A percentile compares a stretch with the other conserved stretches of the same genome.
Evolutionary conservation across 2,113 vertebrate species (phyloP).

Genomic region (Rousettus leschenaultii): DNA sequence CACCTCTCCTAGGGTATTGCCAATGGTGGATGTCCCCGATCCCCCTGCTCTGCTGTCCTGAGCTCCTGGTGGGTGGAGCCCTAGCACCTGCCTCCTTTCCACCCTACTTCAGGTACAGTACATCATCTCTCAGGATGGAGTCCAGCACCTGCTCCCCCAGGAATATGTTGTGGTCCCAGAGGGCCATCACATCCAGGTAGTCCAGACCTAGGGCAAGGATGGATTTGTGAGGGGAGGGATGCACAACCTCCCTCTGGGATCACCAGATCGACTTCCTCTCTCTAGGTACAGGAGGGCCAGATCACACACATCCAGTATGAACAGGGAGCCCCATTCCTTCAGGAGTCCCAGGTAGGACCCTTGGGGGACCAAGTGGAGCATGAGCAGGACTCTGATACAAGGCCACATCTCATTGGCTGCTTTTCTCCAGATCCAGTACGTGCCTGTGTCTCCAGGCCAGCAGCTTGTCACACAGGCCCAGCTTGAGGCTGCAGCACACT

Average conservation of each 20-base stretch:
- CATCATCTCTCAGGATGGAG: slow-evolving; percentile 95
- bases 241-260: neutral
- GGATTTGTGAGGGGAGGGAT: fast-evolving
- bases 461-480: slow-evolving; percentile 92
- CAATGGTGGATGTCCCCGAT: neutral
- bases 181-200: slow-evolving; percentile 97
- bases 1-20: neutral
- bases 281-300: slow-evolving; percentile 94
- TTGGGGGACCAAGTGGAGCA: no score
- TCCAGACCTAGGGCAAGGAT: neutral
- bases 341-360: slow-evolving; percentile 89
- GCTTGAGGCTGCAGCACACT: slow-evolving; percentile 91
- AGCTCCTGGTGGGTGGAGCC: neutral
- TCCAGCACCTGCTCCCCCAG: slow-evolving; percentile 94
- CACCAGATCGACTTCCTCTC: neutral
- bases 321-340: slow-evolving; percentile 89
- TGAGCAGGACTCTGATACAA: fast-evolving
- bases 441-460: slow-evolving; percentile 91
- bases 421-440: slow-evolving; percentile 91
- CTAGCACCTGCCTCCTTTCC: neutral
- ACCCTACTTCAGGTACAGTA: slow-evolving; percentile 90
- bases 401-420: neutral
- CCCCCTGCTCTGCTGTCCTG: neutral
- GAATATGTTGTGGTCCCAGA: slow-evolving; percentile 96
- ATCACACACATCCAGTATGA: slow-evolving; percentile 97